Percentiles rank a stretch among this genome's conserved stretches.
These are phyloP conservation scores for Chascanopsetta lugubris DNA, from an alignment of 2,113 vertebrate genomes.

Conservation along the genomic window DNA sequence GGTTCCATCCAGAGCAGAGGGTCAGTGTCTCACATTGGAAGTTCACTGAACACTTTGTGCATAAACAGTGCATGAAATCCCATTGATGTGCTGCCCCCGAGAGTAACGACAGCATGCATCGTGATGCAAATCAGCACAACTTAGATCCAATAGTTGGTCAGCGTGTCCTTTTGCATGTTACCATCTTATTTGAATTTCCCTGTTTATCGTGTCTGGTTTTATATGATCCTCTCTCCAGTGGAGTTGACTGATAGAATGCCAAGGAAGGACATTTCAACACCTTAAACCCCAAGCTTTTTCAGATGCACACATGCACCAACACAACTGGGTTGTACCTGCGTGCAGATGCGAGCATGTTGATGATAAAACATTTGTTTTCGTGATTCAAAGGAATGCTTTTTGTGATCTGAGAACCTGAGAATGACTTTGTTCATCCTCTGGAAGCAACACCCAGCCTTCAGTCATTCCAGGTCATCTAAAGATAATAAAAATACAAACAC, in stretches of 20 bases:
- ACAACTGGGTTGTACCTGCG: not conserved
- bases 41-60: constrained; percentile 62
- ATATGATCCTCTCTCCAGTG: not conserved
- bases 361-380: constrained; percentile 40
- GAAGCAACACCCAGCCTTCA: constrained; percentile 10
- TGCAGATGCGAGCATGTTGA: constrained; percentile 17
- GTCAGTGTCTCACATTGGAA: constrained; percentile 36
- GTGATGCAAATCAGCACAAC: constrained; percentile 42
- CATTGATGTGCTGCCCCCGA: constrained; percentile 26
- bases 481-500: too few species aligned
- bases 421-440: not conserved
- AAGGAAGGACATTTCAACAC: constrained; percentile 1
- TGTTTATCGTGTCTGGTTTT: not conserved
- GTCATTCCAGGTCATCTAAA: not conserved
- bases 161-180: not conserved
- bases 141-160: constrained; percentile 8
- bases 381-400: constrained; percentile 44
- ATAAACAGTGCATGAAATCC: constrained; percentile 64
- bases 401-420: not conserved
- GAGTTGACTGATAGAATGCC: not conserved
- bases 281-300: not conserved
- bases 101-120: constrained; percentile 14
- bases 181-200: not conserved
- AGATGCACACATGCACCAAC: not conserved
- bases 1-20: constrained; percentile 30